phyloP scores from a whole-genome alignment of 2,113 vertebrate species.

The Xyrauchen texanus region DNA sequence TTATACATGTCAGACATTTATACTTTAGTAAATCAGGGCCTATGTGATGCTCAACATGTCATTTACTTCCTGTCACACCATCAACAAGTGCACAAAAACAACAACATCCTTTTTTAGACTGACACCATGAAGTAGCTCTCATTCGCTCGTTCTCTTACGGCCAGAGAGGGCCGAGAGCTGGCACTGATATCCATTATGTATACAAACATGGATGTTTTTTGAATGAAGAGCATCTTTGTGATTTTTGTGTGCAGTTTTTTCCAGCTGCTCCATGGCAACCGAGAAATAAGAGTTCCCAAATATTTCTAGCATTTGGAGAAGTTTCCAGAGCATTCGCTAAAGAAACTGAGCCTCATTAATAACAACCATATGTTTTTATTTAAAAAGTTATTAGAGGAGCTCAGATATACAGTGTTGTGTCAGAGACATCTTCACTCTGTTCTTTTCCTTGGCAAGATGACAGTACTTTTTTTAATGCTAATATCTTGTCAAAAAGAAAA shows the following conservation, averaged over 20 bases:
- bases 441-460: too few relatives aligned
- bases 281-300: conserved; percentile 12
- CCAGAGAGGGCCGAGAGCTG: background rate
- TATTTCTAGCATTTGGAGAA: background rate
- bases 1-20: too few relatives aligned
- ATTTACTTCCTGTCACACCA: background rate
- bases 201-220: background rate
- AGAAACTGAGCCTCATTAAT: background rate
- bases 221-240: background rate
- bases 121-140: background rate
- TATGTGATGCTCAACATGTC: background rate
- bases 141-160: background rate
- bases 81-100: background rate
- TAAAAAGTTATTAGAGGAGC: too few relatives aligned
- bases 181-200: conserved; percentile 8
- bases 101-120: background rate
- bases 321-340: background rate
- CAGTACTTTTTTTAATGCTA: too few relatives aligned
- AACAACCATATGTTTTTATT: background rate
- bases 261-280: conserved; percentile 40
- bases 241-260: conserved; percentile 24
- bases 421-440: too few relatives aligned
- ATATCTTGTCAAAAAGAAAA: too few relatives aligned
- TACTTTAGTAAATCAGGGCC: too few relatives aligned
- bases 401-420: too few relatives aligned